Base-by-base conservation (phyloP, 2,888 invertebrate genomes). In the Tiliacea aurago region DNA sequence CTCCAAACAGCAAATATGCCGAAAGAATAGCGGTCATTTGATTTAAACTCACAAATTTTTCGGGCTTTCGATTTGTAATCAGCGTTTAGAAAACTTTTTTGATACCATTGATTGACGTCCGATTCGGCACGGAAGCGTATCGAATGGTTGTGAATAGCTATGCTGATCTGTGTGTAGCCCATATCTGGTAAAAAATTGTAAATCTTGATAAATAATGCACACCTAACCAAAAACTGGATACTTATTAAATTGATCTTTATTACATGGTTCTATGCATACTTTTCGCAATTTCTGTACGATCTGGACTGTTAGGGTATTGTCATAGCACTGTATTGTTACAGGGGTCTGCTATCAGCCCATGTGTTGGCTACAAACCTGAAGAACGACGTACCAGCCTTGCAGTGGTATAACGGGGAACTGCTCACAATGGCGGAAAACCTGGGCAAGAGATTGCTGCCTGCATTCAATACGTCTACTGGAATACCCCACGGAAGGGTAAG, bases 381-480 rank as follows among this genome's bases (percentile, higher is more conserved):
- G 93, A 97, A 97, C 78, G 97, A 98, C 84, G 97, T 97, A 59
- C 97, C 97, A 47, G 97, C 97, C 66, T 97, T 99, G 96, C 96
- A 96, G 58, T 99, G 99, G 99, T 99, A 99, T 91, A 97, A 97
- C 87, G 98, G 98, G 15, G 98, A 99, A 94, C 96, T 99, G 78
- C 96, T 99, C 37, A 96, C 97, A 62, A 97, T 99, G 97, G 99
- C 99, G 0, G 98, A 98, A 91, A 99, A 99, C 92, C 96, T 99
- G 70, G 99, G 99, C 6, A 98, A 98, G 91, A 97, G 99, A 81
- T 96, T 99, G 71, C 94, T 99, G 78, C 99, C 99, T n/a, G 99
- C 99, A 6, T 99, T 99, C 93, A 99, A 99, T 93, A 99, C 99
- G 0, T 98, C 99, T 6, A 99, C 99, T 1, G 99, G 99, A 62